Evolutionary conservation across 2,113 vertebrate species (phyloP), one percentile per base, ranked within the genome.

Genomic region (Lanius collurio): DNA sequence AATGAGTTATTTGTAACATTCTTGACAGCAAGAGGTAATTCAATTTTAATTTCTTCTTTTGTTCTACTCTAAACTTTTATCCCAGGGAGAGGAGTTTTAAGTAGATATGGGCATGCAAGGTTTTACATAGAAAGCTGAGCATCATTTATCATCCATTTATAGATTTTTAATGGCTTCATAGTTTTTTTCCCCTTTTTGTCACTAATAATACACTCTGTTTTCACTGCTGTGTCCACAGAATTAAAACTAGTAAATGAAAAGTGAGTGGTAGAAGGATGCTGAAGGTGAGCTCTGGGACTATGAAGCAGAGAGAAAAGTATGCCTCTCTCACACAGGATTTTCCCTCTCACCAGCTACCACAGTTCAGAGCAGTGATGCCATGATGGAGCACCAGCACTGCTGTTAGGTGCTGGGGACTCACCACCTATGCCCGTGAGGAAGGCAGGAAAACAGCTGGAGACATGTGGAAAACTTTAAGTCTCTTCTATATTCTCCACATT

Each of bases 101-200:
- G 52, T 87, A 97, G 80, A 98, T 87, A 28, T 26, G 7, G 35
- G 69, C 37, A 7, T 94, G 88, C 17, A 75, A 71, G 24, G 44
- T 70, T 88, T 80, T 84, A 88, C 89, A 97, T 96, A 70, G 22
- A 37, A 93, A 80, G n/a, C 33, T 41, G 39, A 92, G 63, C 24
- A 24, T 21, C 64, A 62, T 73, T 77, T 65, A 19, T 78, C 10
- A 13, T 41, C 15, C 14, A 31, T 68, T 77, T 62, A 44, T 18
- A 80, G 53, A 83, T 62, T 68, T 50, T 15, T 18, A 76, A 86
- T 18, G 49, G 20, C 18, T 63, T 78, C 6, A 21, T 15, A 19
- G 7, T 59, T 82, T 18, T 68, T 80, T 50, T 6, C 57, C 8
- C 10, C 26, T 55, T 80, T 83, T 65, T 67, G 22, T 81, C 47